Percentiles rank a stretch among this genome's conserved stretches.
Conservation (phyloP, 2,113 vertebrate species). For the Choloepus hoffmanni region DNA sequence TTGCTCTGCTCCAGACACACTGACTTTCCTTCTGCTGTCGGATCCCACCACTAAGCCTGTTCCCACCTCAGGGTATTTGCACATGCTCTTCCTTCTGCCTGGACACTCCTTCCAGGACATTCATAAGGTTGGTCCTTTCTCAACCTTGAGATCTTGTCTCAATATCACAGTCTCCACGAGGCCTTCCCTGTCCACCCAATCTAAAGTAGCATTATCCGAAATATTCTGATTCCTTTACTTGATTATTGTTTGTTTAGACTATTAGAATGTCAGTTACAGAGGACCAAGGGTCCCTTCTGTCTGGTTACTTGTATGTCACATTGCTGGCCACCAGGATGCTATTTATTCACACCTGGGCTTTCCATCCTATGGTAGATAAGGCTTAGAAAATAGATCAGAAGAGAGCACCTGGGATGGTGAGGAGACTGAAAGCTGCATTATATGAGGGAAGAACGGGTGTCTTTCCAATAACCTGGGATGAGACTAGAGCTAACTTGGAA, state of each 20-base stretch:
- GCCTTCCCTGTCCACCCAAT: not conserved
- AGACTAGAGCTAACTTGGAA: not conserved
- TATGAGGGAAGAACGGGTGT: not conserved
- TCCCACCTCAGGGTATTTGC: too few relatives aligned
- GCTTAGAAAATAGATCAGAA: not conserved
- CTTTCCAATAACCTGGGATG: not conserved
- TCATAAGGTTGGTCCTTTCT: not conserved
- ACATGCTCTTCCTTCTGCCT: not conserved
- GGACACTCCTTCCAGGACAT: not conserved
- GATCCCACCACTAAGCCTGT: not conserved
- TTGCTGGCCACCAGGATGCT: not conserved
- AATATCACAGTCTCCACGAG: not conserved
- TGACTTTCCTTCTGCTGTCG: not conserved
- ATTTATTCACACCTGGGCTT: not conserved
- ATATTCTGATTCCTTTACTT: not conserved
- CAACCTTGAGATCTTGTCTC: not conserved
- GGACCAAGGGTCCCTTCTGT: not conserved
- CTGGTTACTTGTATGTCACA: not conserved
- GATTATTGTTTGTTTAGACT: not conserved
- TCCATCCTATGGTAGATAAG: not conserved
- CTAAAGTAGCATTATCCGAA: not conserved
- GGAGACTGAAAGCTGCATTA: not conserved
- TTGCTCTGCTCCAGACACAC: not conserved
- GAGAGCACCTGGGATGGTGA: not conserved
- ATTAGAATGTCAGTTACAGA: not conserved